Evolutionary conservation across 2,797 vertebrate genomes (phyloP).

Genomic region (Enteromius anoplus): DNA sequence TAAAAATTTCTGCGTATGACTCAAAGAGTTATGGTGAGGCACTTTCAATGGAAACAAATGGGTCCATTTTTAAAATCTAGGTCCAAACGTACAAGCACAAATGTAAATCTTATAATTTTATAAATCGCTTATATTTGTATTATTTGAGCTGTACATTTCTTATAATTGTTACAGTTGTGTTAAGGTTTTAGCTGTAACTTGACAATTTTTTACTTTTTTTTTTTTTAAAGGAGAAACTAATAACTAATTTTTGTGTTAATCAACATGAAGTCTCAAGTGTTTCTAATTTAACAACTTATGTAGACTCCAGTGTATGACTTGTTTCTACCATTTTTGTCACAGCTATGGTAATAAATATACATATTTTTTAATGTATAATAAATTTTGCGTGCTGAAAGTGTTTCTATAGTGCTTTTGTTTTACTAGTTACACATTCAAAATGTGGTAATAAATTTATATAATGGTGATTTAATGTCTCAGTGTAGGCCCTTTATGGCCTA

Average conservation of each 20-base stretch:
- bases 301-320: not conserved
- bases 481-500: not conserved
- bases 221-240: not conserved
- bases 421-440: not conserved
- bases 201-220: not conserved
- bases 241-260: not conserved
- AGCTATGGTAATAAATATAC: slow-evolving; percentile 4
- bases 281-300: not conserved
- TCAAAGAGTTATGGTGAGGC: not conserved
- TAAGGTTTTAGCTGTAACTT: not conserved
- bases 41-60: not conserved
- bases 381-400: not conserved
- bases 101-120: not conserved
- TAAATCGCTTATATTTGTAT: not conserved
- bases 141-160: not conserved
- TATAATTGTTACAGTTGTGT: not conserved
- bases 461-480: slow-evolving; percentile 7
- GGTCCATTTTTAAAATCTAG: not conserved
- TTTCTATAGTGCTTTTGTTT: slow-evolving; percentile 21
- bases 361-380: not conserved
- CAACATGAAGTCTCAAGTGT: not conserved
- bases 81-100: not conserved
- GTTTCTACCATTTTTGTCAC: not conserved
- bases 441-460: slow-evolving; percentile 17
- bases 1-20: not conserved